Base-by-base conservation (phyloP, 2,113 vertebrate genomes). In the Amblyornis subalaris region DNA sequence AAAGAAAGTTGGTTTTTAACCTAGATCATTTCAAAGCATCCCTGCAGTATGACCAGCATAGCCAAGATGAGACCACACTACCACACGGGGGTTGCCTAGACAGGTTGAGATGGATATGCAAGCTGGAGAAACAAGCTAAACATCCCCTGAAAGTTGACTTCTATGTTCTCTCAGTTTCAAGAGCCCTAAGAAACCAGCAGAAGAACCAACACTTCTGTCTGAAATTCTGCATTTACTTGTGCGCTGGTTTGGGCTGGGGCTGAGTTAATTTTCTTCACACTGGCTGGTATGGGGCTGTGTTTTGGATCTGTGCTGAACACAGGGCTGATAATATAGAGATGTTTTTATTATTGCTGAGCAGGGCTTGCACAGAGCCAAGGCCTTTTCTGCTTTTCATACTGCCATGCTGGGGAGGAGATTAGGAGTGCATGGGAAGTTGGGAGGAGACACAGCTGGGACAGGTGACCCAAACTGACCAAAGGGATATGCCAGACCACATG, bases 341-440 rank as follows among this genome's bases (percentile, higher is more conserved):
- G 28, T 2, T 53, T 74, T 66, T 53, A 29, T 1, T 74, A 14
- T 24, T 67, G 38, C 53, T 60, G 28, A 53, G 38, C 51, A 28
- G 33, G 10, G 6, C 19, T 66, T 2, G 24, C 55, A 70, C 2
- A 80, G 33, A 26, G 19, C 5, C 0, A 7, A 80, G 19, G 28
- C 0, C 9, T 81, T 45, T 51, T 45, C 53, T 81, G 22, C 15
- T 66, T 51, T 74, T 9, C 38, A 10, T 11, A 1, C 15, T 58
- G 53, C 51, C 36, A 45, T 0, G 0, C 19, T 20, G 3, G 9
- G 36, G 38, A 66, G 28, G 19, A 13, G 2, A 3, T 18, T 31
- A 17, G 13, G 13, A 12, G 4, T 50, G 12, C 26, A 12, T 28
- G 31, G 31, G 25, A 65, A 1, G 0, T 0, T 36, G 69, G 6